phyloP scores from a whole-genome alignment of 37 sponge, comb jelly and placozoan species.

The Tethya wilhelma region DNA sequence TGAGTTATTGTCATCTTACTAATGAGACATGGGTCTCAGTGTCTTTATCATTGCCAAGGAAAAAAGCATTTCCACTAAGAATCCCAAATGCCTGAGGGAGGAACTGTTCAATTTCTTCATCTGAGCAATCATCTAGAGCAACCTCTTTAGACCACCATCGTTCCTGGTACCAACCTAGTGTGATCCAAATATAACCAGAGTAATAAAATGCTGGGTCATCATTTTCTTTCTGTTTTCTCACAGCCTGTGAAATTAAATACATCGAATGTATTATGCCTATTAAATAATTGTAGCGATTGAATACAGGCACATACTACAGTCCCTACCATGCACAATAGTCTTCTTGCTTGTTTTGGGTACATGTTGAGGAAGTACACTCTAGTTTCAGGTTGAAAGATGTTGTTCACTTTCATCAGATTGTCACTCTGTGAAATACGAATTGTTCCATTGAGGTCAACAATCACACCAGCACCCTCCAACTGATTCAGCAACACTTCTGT shows the following conservation, averaged over 20 bases:
- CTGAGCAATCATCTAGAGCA: constrained; percentile 28
- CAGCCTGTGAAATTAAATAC: constrained; percentile 33
- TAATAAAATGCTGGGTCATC: constrained; percentile 1
- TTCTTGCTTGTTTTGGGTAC: constrained; percentile 54
- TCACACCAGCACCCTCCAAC: neutral
- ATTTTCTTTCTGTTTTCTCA: neutral
- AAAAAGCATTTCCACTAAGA: neutral
- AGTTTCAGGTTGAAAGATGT: constrained; percentile 6
- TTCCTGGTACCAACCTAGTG: constrained; percentile 51
- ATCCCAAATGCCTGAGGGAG: constrained; percentile 11
- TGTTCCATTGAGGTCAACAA: constrained; percentile 3
- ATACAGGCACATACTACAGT: neutral
- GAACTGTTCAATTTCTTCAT: constrained; percentile 24
- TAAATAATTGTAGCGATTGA: no score
- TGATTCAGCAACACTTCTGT: neutral
- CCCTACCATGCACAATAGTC: constrained; percentile 58
- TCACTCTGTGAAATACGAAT: neutral
- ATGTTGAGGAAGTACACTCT: constrained; percentile 59
- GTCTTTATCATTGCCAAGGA: neutral
- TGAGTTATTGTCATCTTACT: no score
- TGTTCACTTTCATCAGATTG: neutral
- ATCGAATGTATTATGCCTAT: no score
- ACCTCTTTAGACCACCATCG: constrained; percentile 42
- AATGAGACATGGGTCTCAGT: constrained; percentile 37
- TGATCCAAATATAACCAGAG: constrained; percentile 46